Percentiles rank a stretch among this genome's conserved stretches.
These are phyloP conservation scores for Amiota minor DNA, from an alignment of 2,888 invertebrate species.

Conservation along the genomic window DNA sequence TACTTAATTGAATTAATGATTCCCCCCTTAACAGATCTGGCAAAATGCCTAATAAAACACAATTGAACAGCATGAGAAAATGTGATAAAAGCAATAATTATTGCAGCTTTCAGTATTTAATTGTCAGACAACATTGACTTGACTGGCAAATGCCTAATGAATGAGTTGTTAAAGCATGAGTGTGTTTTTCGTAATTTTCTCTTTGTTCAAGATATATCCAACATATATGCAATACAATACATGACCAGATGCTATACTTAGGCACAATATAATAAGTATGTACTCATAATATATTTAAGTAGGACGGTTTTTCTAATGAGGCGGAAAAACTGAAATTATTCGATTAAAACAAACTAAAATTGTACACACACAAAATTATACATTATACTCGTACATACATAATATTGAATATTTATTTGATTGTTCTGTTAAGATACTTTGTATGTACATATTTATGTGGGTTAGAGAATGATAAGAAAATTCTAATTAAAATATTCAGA, in stretches of 20 bases:
- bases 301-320: slow-evolving; percentile 13
- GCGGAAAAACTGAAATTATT: background rate
- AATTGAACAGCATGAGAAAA: background rate
- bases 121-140: background rate
- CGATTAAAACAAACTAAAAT: slow-evolving; percentile 6
- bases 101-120: background rate
- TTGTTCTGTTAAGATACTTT: background rate
- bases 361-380: slow-evolving; percentile 8
- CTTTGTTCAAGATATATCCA: background rate
- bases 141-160: background rate
- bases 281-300: background rate
- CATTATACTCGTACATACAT: background rate
- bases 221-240: slow-evolving; percentile 4
- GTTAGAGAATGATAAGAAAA: slow-evolving; percentile 35
- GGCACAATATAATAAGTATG: too few relatives aligned
- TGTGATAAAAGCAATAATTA: slow-evolving; percentile 25
- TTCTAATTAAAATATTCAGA: slow-evolving; percentile 43
- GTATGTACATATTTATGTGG: slow-evolving; percentile 36
- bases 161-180: too few relatives aligned
- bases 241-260: too few relatives aligned
- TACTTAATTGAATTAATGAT: background rate
- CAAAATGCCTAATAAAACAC: background rate
- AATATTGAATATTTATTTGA: too few relatives aligned
- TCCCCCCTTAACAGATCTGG: too few relatives aligned
- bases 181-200: too few relatives aligned